Evolutionary conservation across 37 sponge, comb jelly and placozoan genomes (phyloP).

Genomic region (Halisarca cf. caerulea): DNA sequence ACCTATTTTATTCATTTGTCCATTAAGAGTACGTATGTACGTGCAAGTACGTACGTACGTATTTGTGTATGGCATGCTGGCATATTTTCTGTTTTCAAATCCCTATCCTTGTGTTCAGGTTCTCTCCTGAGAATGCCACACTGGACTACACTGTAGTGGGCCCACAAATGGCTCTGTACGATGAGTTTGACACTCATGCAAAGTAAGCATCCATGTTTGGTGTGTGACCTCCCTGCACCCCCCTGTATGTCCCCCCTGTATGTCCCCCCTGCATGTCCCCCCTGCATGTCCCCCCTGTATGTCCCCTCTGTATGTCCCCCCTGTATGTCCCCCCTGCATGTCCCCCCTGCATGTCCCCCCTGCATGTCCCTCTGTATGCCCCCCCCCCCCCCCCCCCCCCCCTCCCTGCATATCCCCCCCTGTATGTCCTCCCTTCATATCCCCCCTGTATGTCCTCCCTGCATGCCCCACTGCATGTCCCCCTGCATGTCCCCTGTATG

Average conservation of each 20-base stretch:
- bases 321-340: not conserved
- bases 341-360: not conserved
- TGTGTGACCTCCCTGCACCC: not conserved
- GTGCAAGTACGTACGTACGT: not conserved
- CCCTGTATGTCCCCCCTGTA: not conserved
- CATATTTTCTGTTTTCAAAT: not conserved
- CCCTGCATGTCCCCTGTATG: not conserved
- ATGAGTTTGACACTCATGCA: not conserved
- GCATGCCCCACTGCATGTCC: not conserved
- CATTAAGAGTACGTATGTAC: not conserved
- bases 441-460: not conserved
- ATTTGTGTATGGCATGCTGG: not conserved
- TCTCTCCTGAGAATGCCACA: not conserved
- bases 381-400: not conserved
- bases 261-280: not conserved
- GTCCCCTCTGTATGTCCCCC: not conserved
- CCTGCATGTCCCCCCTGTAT: not conserved
- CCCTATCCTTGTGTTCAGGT: not conserved
- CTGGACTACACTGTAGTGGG: slow-evolving; percentile 66
- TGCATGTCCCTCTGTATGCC: not conserved
- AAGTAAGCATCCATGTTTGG: not conserved
- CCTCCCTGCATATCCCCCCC: too few species aligned
- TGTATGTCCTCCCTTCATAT: too few species aligned
- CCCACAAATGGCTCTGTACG: slow-evolving; percentile 45
- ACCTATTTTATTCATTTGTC: too few species aligned